Conservation (phyloP, 1,140 invertebrate species). For the Oncopodura yosiiana region DNA sequence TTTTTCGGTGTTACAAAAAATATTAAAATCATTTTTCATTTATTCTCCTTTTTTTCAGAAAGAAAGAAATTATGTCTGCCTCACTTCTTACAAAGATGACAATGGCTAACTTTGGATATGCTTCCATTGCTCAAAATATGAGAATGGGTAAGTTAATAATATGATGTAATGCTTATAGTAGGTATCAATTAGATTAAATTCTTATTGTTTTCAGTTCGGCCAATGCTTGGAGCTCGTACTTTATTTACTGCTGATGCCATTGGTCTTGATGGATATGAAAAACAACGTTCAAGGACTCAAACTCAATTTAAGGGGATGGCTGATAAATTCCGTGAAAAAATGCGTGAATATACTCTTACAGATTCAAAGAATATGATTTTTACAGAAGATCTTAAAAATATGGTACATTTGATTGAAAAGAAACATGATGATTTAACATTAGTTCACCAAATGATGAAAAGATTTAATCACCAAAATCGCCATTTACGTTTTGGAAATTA, state of each 20-base stretch:
- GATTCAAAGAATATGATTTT: constrained; percentile 57
- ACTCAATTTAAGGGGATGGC: constrained; percentile 49
- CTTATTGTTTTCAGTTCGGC: background rate
- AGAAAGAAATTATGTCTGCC: too few relatives aligned
- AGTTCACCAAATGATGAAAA: constrained; percentile 56
- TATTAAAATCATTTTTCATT: too few relatives aligned
- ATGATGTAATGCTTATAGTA: too few relatives aligned
- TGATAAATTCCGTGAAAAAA: constrained; percentile 56
- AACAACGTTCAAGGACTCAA: constrained; percentile 44
- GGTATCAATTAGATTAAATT: too few relatives aligned
- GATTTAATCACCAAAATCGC: constrained; percentile 61
- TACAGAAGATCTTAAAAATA: constrained; percentile 74
- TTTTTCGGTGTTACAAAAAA: too few relatives aligned
- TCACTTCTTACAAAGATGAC: too few relatives aligned
- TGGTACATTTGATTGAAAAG: constrained; percentile 57
- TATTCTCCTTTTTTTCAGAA: too few relatives aligned
- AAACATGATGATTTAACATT: constrained; percentile 52
- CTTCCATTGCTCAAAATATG: too few relatives aligned
- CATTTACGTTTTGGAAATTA: constrained; percentile 64
- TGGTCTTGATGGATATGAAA: constrained; percentile 51
- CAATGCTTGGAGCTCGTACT: constrained; percentile 28
- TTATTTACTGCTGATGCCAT: constrained; percentile 48
- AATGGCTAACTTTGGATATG: too few relatives aligned
- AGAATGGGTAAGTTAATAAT: too few relatives aligned
- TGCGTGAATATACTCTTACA: constrained; percentile 50